Conservation (phyloP, 2,113 vertebrate genomes). For the Ammodramus savannarum region DNA sequence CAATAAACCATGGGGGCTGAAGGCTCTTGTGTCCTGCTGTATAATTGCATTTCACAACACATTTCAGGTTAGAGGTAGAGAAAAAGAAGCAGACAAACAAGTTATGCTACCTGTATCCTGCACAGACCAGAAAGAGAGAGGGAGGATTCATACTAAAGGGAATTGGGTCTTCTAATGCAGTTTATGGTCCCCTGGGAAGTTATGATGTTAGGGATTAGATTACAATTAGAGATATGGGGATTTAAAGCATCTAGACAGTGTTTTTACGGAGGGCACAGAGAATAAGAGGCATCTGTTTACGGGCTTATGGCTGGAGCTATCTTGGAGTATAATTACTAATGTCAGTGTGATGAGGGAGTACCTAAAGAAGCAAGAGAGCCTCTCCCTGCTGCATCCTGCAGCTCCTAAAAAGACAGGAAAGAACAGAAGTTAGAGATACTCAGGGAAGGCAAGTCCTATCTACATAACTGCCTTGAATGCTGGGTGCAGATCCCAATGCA, state of each 20-base stretch:
- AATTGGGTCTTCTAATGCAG: neutral
- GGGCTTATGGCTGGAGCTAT: neutral
- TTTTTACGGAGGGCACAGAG: neutral
- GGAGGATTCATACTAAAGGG: neutral
- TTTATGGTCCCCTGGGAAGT: neutral
- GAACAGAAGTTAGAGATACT: neutral
- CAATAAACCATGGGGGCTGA: neutral
- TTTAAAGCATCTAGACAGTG: neutral
- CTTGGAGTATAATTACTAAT: neutral
- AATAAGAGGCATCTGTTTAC: neutral
- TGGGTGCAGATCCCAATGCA: neutral
- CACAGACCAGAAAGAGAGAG: neutral
- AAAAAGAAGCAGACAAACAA: slow-evolving; percentile 1
- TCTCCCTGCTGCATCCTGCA: neutral
- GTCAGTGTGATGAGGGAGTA: neutral
- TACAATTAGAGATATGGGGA: neutral
- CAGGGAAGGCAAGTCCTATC: neutral
- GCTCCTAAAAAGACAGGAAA: neutral
- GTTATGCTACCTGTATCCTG: neutral
- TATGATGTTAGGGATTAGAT: neutral
- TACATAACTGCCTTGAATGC: neutral
- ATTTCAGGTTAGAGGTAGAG: neutral
- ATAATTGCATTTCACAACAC: neutral
- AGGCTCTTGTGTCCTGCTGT: neutral
- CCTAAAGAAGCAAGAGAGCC: neutral